phyloP scores from a whole-genome alignment of 2,797 vertebrate species.

The Chromis chromis region DNA sequence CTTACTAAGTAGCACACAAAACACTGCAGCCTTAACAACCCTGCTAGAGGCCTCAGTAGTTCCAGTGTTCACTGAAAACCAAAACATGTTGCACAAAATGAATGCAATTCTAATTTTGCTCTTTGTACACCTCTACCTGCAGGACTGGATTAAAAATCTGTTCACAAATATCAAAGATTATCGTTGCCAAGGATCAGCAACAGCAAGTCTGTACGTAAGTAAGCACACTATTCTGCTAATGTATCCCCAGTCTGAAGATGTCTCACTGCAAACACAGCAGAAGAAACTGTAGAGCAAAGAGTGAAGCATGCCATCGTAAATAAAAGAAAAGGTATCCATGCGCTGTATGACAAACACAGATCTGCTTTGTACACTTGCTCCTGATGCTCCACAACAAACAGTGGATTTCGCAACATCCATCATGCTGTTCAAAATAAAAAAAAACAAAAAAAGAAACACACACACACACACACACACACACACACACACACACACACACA shows the following conservation, averaged over 20 bases:
- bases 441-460: slow-evolving; percentile 16
- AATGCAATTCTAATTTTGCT: neutral
- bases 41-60: neutral
- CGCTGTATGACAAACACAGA: slow-evolving; percentile 24
- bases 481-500: no score
- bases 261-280: slow-evolving; percentile 36
- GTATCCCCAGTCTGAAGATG: slow-evolving; percentile 45
- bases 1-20: neutral
- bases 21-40: neutral
- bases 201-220: slow-evolving; percentile 18
- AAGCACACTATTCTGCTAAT: slow-evolving; percentile 35
- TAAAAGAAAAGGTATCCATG: slow-evolving; percentile 18
- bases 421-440: slow-evolving; percentile 7
- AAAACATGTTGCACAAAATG: neutral
- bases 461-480: no score
- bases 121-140: slow-evolving; percentile 1
- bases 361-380: slow-evolving; percentile 38
- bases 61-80: neutral
- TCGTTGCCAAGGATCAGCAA: neutral
- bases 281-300: slow-evolving; percentile 12
- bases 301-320: slow-evolving; percentile 21
- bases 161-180: neutral
- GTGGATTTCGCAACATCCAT: slow-evolving; percentile 15
- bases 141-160: slow-evolving; percentile 6
- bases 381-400: slow-evolving; percentile 37